Percentiles rank a stretch among this genome's conserved stretches.
These are phyloP conservation scores for Cladopsammia gracilis DNA, from an alignment of 64 coral and sea anemone genomes.

Conservation along the genomic window DNA sequence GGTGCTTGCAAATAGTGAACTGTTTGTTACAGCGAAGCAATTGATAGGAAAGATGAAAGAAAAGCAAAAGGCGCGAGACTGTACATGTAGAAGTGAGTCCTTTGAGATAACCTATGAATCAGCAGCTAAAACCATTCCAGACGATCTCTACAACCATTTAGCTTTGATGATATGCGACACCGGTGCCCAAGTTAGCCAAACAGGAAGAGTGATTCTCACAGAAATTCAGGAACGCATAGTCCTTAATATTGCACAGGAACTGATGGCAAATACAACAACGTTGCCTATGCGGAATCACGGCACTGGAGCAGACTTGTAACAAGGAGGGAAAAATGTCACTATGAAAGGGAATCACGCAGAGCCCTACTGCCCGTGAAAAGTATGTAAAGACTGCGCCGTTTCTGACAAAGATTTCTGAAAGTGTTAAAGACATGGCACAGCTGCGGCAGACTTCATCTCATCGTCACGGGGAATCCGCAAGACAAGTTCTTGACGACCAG, in stretches of 20 bases:
- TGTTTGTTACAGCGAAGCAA: background rate
- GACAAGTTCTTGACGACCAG: slow-evolving; percentile 8
- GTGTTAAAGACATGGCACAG: slow-evolving; percentile 53
- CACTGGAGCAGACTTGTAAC: slow-evolving; percentile 53
- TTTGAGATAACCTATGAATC: slow-evolving; percentile 1
- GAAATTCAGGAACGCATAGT: slow-evolving; percentile 28
- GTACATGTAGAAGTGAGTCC: background rate
- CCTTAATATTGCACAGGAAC: slow-evolving; percentile 42
- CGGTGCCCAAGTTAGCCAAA: too few species aligned
- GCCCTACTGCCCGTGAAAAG: slow-evolving; percentile 47
- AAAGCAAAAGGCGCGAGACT: background rate
- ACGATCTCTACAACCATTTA: slow-evolving; percentile 24
- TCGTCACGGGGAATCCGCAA: slow-evolving; percentile 29
- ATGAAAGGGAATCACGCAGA: slow-evolving; percentile 48
- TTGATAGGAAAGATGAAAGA: slow-evolving; percentile 11
- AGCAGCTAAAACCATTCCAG: background rate
- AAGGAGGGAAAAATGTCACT: slow-evolving; percentile 57
- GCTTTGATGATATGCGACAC: background rate
- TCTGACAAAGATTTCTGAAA: slow-evolving; percentile 4
- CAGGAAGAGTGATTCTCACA: slow-evolving; percentile 11
- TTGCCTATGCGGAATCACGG: too few species aligned
- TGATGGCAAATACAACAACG: too few species aligned
- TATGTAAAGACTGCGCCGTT: slow-evolving; percentile 63
- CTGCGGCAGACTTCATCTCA: slow-evolving; percentile 1
- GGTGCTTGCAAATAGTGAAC: background rate